phyloP scores from a whole-genome alignment of 2,113 vertebrate species.

The Anhinga rufa region DNA sequence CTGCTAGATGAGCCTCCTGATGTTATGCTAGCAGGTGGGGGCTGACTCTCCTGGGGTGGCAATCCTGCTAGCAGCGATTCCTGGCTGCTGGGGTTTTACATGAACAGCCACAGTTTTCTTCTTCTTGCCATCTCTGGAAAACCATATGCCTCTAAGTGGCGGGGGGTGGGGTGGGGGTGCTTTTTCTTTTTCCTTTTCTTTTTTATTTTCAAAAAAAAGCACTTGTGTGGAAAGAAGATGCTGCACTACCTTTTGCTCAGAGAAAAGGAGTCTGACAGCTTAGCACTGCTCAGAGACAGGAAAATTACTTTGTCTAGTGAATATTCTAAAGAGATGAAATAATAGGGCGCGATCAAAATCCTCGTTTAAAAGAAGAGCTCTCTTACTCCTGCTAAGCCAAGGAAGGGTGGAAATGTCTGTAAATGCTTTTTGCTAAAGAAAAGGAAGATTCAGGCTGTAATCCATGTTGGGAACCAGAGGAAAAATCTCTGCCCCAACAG shows the following conservation, averaged over 20 bases:
- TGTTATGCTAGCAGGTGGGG: neutral
- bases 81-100: neutral
- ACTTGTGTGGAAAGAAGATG: neutral
- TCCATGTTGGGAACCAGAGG: neutral
- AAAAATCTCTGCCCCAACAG: neutral
- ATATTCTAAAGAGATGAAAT: slow-evolving; percentile 50
- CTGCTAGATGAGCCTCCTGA: neutral
- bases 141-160: neutral
- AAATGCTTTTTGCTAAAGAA: neutral
- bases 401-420: neutral
- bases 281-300: slow-evolving; percentile 1
- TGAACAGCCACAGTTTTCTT: neutral
- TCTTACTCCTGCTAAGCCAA: neutral
- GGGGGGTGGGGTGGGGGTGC: neutral
- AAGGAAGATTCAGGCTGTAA: neutral
- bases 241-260: neutral
- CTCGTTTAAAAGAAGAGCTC: neutral
- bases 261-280: slow-evolving; percentile 27
- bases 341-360: neutral
- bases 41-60: neutral
- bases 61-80: neutral
- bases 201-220: neutral
- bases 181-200: neutral
- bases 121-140: neutral
- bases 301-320: slow-evolving; percentile 53